Percentiles rank a stretch among this genome's conserved stretches.
phyloP scores from a whole-genome alignment of 2,113 vertebrate genomes.

The Oryzias melastigma region DNA sequence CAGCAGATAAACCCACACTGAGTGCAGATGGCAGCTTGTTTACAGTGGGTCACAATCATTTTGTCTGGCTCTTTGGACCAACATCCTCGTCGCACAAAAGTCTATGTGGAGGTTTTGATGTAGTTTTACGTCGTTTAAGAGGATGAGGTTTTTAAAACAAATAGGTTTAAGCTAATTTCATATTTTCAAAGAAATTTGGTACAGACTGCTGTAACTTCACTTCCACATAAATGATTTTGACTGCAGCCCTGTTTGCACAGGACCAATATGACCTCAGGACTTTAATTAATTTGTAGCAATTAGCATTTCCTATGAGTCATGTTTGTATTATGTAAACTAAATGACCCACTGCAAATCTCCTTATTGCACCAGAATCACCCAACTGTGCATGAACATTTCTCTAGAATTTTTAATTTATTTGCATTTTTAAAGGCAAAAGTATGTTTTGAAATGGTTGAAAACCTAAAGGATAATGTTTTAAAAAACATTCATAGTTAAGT shows the following conservation, averaged over 20 bases:
- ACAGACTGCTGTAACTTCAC: neutral
- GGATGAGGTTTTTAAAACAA: too few relatives aligned
- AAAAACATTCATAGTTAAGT: neutral
- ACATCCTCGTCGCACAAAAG: slow-evolving; percentile 11
- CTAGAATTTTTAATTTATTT: too few relatives aligned
- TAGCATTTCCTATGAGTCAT: too few relatives aligned
- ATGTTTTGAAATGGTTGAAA: neutral
- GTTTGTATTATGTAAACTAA: too few relatives aligned
- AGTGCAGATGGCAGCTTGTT: slow-evolving; percentile 57
- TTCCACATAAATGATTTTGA: neutral
- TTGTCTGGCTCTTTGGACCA: slow-evolving; percentile 38
- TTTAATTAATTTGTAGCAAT: neutral
- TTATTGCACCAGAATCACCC: too few relatives aligned
- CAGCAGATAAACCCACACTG: slow-evolving; percentile 39
- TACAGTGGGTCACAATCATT: slow-evolving; percentile 21
- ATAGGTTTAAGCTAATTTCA: too few relatives aligned
- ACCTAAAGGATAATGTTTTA: neutral
- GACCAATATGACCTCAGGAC: neutral
- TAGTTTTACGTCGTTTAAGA: neutral
- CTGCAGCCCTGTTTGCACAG: neutral
- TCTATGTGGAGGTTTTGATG: slow-evolving; percentile 5
- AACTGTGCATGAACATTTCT: too few relatives aligned
- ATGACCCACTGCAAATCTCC: too few relatives aligned
- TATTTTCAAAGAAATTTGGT: too few relatives aligned
- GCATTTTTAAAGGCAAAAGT: too few relatives aligned